Base-by-base conservation (phyloP, 2,888 invertebrate species). In the Cataglyphis albicans region DNA sequence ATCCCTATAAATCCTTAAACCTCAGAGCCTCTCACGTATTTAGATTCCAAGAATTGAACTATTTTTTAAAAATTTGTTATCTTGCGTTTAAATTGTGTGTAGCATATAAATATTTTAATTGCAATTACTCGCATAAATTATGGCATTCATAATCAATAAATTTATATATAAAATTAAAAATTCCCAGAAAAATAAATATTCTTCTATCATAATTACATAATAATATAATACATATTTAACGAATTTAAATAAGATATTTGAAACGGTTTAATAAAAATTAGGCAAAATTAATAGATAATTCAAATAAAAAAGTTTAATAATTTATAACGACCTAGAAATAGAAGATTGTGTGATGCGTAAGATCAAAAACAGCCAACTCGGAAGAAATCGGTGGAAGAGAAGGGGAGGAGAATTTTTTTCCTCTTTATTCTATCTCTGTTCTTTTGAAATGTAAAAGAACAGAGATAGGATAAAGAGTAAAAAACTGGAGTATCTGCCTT, bases 401-500 rank as follows among this genome's bases (percentile, higher is more conserved):
- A 12, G 6, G 38, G 21, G 6, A n/a, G n/a, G 35, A 35, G 7
- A 7, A 6, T 7, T 52, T 52, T 15, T 48, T 52, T 15, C n/a
- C 52, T 7, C n/a, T n/a, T 48, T 18, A 48, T 48, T 2, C 18
- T 48, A 52, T 52, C n/a, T 52, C 52, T 7, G n/a, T 52, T 52
- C 52, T 52, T 52, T n/a, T 7, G 7, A 48, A 48, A 52, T n/a
- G 6, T 52, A 44, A 81, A 57, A 35, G 3, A 81, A 59, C 59
- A 65, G 15, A 6, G 29, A 67, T 38, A 41, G 3, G 21, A 65
- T 67, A 38, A 61, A 59, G 61, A 65, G 82, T 32, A 38, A 57
- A 80, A 73, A 68, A 21, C 7, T 3, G 9, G 55, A 72, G 25
- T 63, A 63, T 81, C 86, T 44, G 86, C 75, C 75, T 81, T 61